phyloP scores from a whole-genome alignment of 2,797 vertebrate species.

The Lagocephalus sceleratus region DNA sequence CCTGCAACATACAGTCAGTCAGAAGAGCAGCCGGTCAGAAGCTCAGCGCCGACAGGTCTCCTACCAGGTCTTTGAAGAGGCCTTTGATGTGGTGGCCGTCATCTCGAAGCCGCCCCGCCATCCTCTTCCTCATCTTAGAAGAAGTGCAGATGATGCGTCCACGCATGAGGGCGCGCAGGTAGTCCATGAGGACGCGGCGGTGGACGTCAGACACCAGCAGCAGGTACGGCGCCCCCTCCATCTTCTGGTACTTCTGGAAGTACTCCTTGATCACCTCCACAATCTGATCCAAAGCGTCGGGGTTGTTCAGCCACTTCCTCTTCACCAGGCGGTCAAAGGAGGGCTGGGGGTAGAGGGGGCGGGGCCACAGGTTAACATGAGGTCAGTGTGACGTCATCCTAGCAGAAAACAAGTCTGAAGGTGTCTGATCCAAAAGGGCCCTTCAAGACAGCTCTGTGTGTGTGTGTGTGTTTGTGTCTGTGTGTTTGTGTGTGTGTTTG shows the following conservation, averaged over 20 bases:
- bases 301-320: slow-evolving; percentile 85
- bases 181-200: slow-evolving; percentile 83
- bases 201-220: slow-evolving; percentile 83
- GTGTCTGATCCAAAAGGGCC: too few relatives aligned
- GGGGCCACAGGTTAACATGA: too few relatives aligned
- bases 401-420: not conserved
- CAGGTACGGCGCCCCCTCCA: slow-evolving; percentile 87
- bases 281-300: slow-evolving; percentile 83
- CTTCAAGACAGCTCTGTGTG: too few relatives aligned
- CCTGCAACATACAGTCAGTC: slow-evolving; percentile 72
- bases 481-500: not conserved
- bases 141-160: slow-evolving; percentile 85
- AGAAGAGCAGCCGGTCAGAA: too few relatives aligned
- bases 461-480: not conserved
- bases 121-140: slow-evolving; percentile 81
- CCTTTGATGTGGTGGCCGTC: slow-evolving; percentile 83
- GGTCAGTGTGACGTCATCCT: too few relatives aligned
- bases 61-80: slow-evolving; percentile 88
- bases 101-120: slow-evolving; percentile 81
- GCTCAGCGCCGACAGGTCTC: too few relatives aligned
- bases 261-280: slow-evolving; percentile 75
- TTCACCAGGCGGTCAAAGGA: slow-evolving; percentile 87
- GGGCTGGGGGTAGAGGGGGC: slow-evolving; percentile 66
- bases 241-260: slow-evolving; percentile 77
- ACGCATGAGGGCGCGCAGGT: slow-evolving; percentile 85